Conservation (phyloP, 2,113 vertebrate genomes). For the Arenaria interpres region DNA sequence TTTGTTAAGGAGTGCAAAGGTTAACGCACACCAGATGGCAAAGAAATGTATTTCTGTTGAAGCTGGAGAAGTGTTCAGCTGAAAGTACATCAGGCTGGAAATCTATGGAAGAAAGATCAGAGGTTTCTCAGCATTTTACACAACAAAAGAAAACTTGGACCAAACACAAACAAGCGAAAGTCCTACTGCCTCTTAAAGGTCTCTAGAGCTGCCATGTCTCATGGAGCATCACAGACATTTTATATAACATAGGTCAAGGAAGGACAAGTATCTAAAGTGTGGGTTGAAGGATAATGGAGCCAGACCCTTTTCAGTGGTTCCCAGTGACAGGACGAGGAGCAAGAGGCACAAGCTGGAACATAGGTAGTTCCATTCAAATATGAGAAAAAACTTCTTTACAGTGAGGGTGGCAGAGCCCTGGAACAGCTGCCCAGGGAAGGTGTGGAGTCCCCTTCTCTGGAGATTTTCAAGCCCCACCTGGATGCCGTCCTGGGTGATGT, state of each 20-base stretch:
- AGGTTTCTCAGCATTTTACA: neutral
- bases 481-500: too few species aligned
- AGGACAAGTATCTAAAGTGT: too few species aligned
- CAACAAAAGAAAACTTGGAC: neutral
- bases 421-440: too few species aligned
- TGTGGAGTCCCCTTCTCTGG: too few species aligned
- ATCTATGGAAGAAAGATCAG: neutral
- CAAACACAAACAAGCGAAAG: neutral
- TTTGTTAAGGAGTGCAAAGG: constrained; percentile 74
- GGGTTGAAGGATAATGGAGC: too few species aligned
- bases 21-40: constrained; percentile 76
- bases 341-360: too few species aligned
- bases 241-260: neutral
- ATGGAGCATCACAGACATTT: neutral
- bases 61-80: constrained; percentile 12
- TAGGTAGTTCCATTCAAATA: too few species aligned
- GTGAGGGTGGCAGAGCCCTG: too few species aligned
- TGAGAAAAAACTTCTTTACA: too few species aligned
- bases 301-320: too few species aligned
- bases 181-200: neutral
- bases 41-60: neutral
- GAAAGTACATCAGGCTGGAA: neutral
- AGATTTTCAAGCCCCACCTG: too few species aligned
- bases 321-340: too few species aligned
- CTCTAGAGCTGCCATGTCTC: neutral